Percentiles rank a stretch among this genome's conserved stretches.
Conservation (phyloP, 2,888 invertebrate species). For the Lasius fuliginosus region DNA sequence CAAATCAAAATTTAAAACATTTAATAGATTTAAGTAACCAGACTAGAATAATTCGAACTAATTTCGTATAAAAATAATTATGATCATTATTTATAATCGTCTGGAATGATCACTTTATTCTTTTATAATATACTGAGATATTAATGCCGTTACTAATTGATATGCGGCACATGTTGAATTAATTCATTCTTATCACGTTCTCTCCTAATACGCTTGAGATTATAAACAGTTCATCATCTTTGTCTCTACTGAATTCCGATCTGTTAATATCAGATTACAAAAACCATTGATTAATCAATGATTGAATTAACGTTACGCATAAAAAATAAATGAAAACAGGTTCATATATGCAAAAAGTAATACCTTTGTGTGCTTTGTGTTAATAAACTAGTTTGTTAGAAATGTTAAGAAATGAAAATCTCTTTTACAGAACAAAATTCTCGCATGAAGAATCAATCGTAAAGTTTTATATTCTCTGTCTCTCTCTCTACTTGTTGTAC, state of each 20-base stretch:
- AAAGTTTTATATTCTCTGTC: not conserved
- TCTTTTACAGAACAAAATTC: not conserved
- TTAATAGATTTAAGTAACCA: not conserved
- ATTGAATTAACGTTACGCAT: not conserved
- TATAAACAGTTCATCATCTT: conserved; percentile 12
- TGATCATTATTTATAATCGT: not conserved
- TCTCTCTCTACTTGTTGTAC: not conserved
- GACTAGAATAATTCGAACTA: not conserved
- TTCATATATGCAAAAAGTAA: not conserved
- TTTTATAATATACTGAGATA: not conserved
- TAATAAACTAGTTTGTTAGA: not conserved
- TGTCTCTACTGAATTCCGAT: not conserved
- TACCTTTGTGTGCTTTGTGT: not conserved
- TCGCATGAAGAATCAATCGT: not conserved
- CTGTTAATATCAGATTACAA: not conserved
- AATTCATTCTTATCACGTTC: conserved; percentile 13
- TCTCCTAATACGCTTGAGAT: conserved; percentile 1
- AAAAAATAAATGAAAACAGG: not conserved
- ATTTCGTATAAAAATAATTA: not conserved
- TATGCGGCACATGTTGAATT: not conserved
- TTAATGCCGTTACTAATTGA: not conserved
- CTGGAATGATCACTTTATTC: not conserved
- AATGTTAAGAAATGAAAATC: not conserved
- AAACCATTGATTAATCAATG: not conserved
- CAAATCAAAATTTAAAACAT: not conserved